Evolutionary conservation across 64 coral and sea anemone genomes (phyloP), one percentile per base, ranked within the genome.

Genomic region (Stichodactyla helianthus): DNA sequence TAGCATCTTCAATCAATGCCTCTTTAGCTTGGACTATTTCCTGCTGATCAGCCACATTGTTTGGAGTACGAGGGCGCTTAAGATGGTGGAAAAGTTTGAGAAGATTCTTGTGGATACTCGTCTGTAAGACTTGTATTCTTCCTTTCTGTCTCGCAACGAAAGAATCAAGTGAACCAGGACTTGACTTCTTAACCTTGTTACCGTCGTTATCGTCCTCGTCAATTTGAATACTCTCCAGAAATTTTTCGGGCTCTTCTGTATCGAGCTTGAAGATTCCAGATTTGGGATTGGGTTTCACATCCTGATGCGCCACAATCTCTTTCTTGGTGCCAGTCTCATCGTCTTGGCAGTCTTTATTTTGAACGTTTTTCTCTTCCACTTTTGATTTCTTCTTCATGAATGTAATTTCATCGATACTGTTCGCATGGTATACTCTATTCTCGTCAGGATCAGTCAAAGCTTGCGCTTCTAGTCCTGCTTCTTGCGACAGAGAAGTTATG

Each of bases 21-120:
- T 84, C 54, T 54, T 84, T 84, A 35, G 54, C 83, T 63, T 84
- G 25, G 6, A 2, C 19, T 10, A 84, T 55, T 60, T 84, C 83
- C 22, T 84, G 5, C 61, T 60, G 54, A 57, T 84, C 83, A 6
- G 14, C 83, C 11, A 53, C 14, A 25, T 4, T 63, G 11, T 63
- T 84, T 2, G 5, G 27, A 23, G 50, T 11, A 84, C 28, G 54
- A 4, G 52, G 10, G 55, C 62, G 83, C n/a, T 83, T 92, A 25
- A 92, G 85, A 50, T 92, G 85, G 64, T 92, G 90, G 77, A 92
- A 92, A 14, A 92, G 85, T 82, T 86, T 92, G 6, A 92, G 6
- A 16, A 92, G 62, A 79, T 92, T 92, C 53, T 82, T 86, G 77
- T 92, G 90, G 78, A 92, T 92, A 54, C 90, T 92, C 31, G 71